Base-by-base conservation (phyloP, 2,888 invertebrate genomes). In the Chaetogeoica ovagalla region DNA sequence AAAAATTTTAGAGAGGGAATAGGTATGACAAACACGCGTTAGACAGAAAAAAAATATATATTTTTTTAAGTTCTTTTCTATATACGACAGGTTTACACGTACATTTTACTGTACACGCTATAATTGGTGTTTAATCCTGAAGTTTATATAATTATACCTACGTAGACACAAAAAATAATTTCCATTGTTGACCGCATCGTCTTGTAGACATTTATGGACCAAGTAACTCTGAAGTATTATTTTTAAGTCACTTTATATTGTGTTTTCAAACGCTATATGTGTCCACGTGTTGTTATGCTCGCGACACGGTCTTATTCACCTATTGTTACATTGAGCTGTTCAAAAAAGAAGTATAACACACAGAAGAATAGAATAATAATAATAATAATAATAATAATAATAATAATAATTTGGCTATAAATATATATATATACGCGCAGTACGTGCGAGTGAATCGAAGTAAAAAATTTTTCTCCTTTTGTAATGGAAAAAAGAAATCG, bases 301-400 rank as follows among this genome's bases (percentile, higher is more conserved):
- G 59, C 59, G 59, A 68, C 68, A 68, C n/a, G n/a, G 68, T 76
- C 66, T 66, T 30, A 30, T 43, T 68, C n/a, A n/a, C 43, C 75
- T 68, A 68, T 76, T 68, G 66, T 76, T 68, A 76, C 59, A 68
- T 59, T 19, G 21, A 59, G 59, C 39, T 68, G 75, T 76, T 66
- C 2, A 30, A 59, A 48, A 72, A 72, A 60, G 60, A 60, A 23
- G 39, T 71, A 59, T 15, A 30, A 23, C 15, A 39, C 39, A 2
- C 8, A 37, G 19, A 63, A 30, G 1, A 37, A 37, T 37, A 57
- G 13, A 57, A 70, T 37, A 37, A 57, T 6, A 19, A 30, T 30
- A 30, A 30, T 30, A 30, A 30, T 30, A 30, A 30, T 30, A 30
- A 30, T 30, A 30, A 30, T 30, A 30, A 30, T 30, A 30, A 30